These are phyloP conservation scores for Teinopalpus imperialis DNA, from an alignment of 2,888 invertebrate species.

Conservation along the genomic window DNA sequence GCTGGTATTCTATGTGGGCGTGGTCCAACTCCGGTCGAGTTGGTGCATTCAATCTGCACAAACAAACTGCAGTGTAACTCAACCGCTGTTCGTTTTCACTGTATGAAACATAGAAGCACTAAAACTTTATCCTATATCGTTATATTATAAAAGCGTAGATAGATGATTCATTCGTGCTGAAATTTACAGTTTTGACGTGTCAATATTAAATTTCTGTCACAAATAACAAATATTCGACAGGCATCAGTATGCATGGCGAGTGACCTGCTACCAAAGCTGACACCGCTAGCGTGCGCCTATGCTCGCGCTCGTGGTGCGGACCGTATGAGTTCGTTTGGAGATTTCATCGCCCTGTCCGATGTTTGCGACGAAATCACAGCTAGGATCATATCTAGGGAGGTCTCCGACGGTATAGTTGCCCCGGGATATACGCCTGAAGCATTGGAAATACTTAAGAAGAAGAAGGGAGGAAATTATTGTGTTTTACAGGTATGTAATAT, in stretches of 20 bases:
- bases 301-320: constrained; percentile 98
- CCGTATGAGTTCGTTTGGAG: constrained; percentile 99
- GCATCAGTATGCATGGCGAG: constrained; percentile 96
- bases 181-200: too few species aligned
- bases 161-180: too few species aligned
- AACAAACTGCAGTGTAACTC: too few species aligned
- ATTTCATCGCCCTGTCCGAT: constrained; percentile 97
- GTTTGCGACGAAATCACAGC: constrained; percentile 95
- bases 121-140: too few species aligned
- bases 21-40: too few species aligned
- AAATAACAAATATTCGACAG: constrained; percentile 73
- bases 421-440: constrained; percentile 94
- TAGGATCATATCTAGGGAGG: constrained; percentile 94
- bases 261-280: constrained; percentile 87
- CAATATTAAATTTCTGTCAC: too few species aligned
- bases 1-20: too few species aligned
- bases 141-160: too few species aligned
- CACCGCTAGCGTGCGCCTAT: constrained; percentile 94
- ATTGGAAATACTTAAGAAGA: constrained; percentile 92
- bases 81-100: too few species aligned
- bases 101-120: too few species aligned
- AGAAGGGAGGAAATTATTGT: constrained; percentile 96
- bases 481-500: constrained; percentile 86
- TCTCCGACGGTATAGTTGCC: constrained; percentile 99
- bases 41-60: too few species aligned